These are phyloP conservation scores for Andricus grossulariae DNA, from an alignment of 1,140 invertebrate species.

Conservation along the genomic window DNA sequence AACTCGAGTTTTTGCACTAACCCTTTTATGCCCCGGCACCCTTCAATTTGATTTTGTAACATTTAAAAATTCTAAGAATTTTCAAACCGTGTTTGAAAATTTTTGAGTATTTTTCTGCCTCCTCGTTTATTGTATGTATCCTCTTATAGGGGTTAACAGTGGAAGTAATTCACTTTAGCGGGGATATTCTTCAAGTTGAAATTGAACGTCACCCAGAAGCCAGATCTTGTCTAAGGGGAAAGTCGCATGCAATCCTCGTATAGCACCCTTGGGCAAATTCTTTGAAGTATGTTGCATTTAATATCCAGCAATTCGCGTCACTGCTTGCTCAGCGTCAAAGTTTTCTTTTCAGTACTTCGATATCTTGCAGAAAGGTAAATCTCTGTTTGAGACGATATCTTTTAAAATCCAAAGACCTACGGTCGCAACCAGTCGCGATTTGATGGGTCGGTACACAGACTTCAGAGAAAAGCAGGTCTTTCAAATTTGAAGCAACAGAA, in stretches of 20 bases:
- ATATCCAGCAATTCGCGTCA: neutral
- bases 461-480: neutral
- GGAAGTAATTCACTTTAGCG: neutral
- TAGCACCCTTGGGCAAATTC: constrained; percentile 2
- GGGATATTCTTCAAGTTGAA: neutral
- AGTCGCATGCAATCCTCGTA: neutral
- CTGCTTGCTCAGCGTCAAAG: neutral
- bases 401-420: constrained; percentile 1
- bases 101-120: too few relatives aligned
- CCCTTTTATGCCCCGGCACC: too few relatives aligned
- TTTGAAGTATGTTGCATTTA: constrained; percentile 12
- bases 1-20: too few relatives aligned
- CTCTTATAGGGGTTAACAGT: neutral
- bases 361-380: constrained; percentile 10
- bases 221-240: constrained; percentile 1
- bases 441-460: neutral
- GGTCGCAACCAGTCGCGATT: constrained; percentile 18
- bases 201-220: neutral
- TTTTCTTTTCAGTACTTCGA: neutral
- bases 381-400: constrained; percentile 1
- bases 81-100: too few relatives aligned
- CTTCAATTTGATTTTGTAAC: too few relatives aligned
- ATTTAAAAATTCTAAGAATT: too few relatives aligned
- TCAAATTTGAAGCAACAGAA: neutral
- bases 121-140: neutral